Evolutionary conservation across 2,888 invertebrate genomes (phyloP), one percentile per base, ranked within the genome.

Genomic region (Molorchus minor): DNA sequence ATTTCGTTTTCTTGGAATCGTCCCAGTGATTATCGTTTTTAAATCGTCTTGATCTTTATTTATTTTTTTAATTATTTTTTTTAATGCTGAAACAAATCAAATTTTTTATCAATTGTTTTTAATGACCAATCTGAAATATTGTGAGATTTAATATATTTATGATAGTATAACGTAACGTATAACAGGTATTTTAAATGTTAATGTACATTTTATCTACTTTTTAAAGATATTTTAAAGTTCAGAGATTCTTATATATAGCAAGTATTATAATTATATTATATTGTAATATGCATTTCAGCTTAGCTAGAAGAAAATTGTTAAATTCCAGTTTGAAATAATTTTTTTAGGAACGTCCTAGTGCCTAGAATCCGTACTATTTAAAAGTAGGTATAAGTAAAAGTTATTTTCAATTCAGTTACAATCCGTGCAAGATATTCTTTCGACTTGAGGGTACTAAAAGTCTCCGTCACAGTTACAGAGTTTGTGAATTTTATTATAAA

Each of bases 401-500:
- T 62, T 63, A 52, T 61, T 61, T 61, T 63, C 57, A 60, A 59
- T 68, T 67, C 62, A 56, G 54, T 68, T 63, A 40, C 52, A 66
- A 61, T 67, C 64, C 69, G 63, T 69, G 71, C 67, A 64, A 62
- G 64, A 60, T 66, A 56, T 41, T 58, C 55, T 43, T 56, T 61
- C 52, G 59, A 61, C 64, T 61, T 65, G 20, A 66, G 63, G 70
- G 72, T 74, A 75, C 71, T 73, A 74, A 72, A 67, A 64, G 58
- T 73, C 71, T 73, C 69, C 68, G 68, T 70, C 71, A 70, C 71
- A 72, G 73, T 75, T 72, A 71, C 65, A 61, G 65, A 67, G 5
- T 69, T 68, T 74, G 73, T 72, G 70, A 72, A 73, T 75, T 76
- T 77, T 77, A 76, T 75, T 73, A 71, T 40, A 38, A 16, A 49